Percentiles rank a stretch among this genome's conserved stretches.
Conservation (phyloP, 35 echinoderm and acorn worm species). For the Ophiothrix spiculata region DNA sequence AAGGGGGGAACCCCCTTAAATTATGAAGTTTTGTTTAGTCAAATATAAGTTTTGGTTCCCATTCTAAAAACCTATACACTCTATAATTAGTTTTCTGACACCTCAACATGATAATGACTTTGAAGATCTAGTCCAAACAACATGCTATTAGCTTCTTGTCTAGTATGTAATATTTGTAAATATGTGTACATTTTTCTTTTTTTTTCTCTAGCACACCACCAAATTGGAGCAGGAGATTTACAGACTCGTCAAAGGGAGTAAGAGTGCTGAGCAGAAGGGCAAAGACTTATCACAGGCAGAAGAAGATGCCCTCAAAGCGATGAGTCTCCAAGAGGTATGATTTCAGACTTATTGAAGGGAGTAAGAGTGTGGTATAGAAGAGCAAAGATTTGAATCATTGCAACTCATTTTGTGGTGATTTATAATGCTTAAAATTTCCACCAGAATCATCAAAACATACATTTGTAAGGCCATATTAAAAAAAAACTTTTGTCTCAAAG, state of each 20-base stretch:
- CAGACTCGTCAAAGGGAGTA: conserved; percentile 74
- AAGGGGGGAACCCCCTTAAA: too few species aligned
- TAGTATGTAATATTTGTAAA: background rate
- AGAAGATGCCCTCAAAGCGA: conserved; percentile 79
- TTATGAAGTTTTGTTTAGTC: too few species aligned
- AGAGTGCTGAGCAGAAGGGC: conserved; percentile 57
- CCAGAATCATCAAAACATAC: background rate
- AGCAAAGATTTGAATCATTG: background rate
- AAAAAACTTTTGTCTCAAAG: too few species aligned
- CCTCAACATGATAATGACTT: too few species aligned
- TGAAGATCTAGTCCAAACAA: too few species aligned
- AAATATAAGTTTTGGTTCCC: too few species aligned
- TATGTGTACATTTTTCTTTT: background rate
- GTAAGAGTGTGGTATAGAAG: background rate
- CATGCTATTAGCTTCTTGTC: too few species aligned
- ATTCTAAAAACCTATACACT: too few species aligned
- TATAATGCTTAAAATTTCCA: background rate
- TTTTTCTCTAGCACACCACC: conserved; percentile 64
- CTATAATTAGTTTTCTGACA: too few species aligned
- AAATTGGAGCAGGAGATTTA: conserved; percentile 89
- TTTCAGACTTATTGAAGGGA: background rate
- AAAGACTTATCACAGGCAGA: conserved; percentile 78
- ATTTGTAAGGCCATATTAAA: too few species aligned
- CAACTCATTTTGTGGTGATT: background rate
- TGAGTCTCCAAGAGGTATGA: conserved; percentile 86